Evolutionary conservation across 2,888 invertebrate species (phyloP).

Genomic region (Apamea monoglypha): DNA sequence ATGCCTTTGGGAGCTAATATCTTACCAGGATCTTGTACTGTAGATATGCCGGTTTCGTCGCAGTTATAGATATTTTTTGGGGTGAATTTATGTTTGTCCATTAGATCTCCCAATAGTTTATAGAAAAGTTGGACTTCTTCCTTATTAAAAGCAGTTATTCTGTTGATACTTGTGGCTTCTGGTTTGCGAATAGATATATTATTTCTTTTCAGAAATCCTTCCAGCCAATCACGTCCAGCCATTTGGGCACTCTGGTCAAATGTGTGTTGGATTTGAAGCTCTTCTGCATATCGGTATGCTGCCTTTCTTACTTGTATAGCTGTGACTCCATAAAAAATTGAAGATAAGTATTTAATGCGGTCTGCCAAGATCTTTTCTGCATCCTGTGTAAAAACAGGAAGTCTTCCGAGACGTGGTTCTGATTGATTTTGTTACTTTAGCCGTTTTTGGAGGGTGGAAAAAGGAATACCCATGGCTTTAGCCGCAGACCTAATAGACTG

Average conservation of each 20-base stretch:
- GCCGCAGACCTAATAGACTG: no score
- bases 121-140: no score
- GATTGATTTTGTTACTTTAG: constrained; percentile 48
- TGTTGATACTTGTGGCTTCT: no score
- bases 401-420: constrained; percentile 63
- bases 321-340: constrained; percentile 59
- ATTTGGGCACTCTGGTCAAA: constrained; percentile 54
- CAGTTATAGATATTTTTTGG: constrained; percentile 30
- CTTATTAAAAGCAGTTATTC: no score
- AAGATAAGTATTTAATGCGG: constrained; percentile 55
- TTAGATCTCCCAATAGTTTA: no score
- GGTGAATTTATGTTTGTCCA: constrained; percentile 5
- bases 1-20: constrained; percentile 68
- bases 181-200: constrained; percentile 29
- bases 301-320: constrained; percentile 57
- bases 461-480: no score
- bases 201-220: constrained; percentile 46
- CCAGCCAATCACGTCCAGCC: constrained; percentile 52
- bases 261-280: constrained; percentile 58
- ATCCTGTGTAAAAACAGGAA: constrained; percentile 60
- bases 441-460: no score
- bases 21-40: constrained; percentile 73
- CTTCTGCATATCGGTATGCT: constrained; percentile 59
- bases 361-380: constrained; percentile 58
- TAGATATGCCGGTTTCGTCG: constrained; percentile 74